Conservation (phyloP, 2,888 invertebrate genomes). For the Temnothorax rugatulus region DNA sequence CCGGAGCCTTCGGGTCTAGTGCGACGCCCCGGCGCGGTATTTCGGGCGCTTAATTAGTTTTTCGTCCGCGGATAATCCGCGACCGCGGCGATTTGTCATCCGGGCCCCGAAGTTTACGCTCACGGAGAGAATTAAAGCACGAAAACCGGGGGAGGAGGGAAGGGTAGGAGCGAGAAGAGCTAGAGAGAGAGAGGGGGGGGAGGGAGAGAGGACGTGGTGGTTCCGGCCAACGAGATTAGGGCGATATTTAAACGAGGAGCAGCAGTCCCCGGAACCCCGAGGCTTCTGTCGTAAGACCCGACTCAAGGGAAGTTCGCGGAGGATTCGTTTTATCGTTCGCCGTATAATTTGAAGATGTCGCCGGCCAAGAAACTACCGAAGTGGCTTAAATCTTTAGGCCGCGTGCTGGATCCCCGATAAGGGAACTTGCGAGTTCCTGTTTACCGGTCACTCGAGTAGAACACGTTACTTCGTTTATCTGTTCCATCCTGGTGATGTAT, state of each 20-base stretch:
- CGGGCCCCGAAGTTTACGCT: constrained; percentile 68
- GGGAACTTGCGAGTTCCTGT: not conserved
- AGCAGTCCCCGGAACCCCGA: constrained; percentile 42
- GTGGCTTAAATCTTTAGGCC: constrained; percentile 53
- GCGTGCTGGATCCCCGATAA: constrained; percentile 39
- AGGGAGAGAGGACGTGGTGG: constrained; percentile 8
- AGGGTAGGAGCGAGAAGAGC: constrained; percentile 45
- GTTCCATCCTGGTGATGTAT: not conserved
- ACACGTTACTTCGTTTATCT: not conserved
- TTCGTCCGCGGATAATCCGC: constrained; percentile 80
- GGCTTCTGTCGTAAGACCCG: constrained; percentile 66
- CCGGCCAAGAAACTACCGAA: constrained; percentile 69
- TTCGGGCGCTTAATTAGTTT: constrained; percentile 80
- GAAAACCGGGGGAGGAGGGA: not conserved
- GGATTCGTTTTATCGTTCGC: constrained; percentile 72
- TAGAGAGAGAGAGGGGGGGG: constrained; percentile 26
- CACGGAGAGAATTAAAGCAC: constrained; percentile 67
- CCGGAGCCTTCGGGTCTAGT: constrained; percentile 33
- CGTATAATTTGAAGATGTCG: constrained; percentile 60
- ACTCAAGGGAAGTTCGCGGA: constrained; percentile 61
- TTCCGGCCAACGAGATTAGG: constrained; percentile 75
- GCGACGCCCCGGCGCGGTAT: constrained; percentile 47
- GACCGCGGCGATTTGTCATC: constrained; percentile 72
- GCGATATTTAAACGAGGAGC: constrained; percentile 78
- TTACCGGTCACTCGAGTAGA: constrained; percentile 25